Evolutionary conservation across 2,888 invertebrate genomes (phyloP), one percentile per base, ranked within the genome.

Genomic region (Lepetodrilus schrolli): DNA sequence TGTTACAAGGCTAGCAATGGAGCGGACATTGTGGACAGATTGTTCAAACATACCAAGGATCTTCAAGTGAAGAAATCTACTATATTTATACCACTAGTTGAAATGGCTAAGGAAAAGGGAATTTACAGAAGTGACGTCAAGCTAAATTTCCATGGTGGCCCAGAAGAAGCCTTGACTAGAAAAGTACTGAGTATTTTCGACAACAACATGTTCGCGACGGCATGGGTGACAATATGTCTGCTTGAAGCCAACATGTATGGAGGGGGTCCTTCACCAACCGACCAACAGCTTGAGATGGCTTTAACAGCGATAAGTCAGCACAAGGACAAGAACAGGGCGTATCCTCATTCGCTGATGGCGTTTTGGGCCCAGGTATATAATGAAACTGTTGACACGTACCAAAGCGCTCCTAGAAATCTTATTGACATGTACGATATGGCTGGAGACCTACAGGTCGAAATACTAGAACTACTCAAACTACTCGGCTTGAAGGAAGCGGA

Each of bases 201-300:
- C 78, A 86, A 86, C 76, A 87, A 88, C 74, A 87, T 87, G 85
- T 88, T 88, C 74, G 85, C 82, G 0, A 86, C 86, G 0, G 80
- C 85, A 0, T 87, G 86, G 85, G 84, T 88, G 4, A 82, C 84
- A 21, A 77, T 80, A 1, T 80, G 80, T 36, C 70, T 88, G 48
- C 58, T 87, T 3, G 88, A 88, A 71, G 80, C 86, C 4, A 79
- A 78, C 50, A 75, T 74, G 13, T 85, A 81, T 75, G 82, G 75
- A 20, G 66, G 21, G 4, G 7, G 17, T 7, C 17, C 30, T 1
- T 74, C 74, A 13, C 76, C 78, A 0, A 66, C 79, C 0, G 66
- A 70, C 8, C 8, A 68, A 8, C 77, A 81, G 71, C 47, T 79
- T 3, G 1, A 34, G 3, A 47, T 68, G 10, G 58, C 78, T 10